phyloP scores from a whole-genome alignment of 2,797 vertebrate genomes.

The Poecilia gillii region DNA sequence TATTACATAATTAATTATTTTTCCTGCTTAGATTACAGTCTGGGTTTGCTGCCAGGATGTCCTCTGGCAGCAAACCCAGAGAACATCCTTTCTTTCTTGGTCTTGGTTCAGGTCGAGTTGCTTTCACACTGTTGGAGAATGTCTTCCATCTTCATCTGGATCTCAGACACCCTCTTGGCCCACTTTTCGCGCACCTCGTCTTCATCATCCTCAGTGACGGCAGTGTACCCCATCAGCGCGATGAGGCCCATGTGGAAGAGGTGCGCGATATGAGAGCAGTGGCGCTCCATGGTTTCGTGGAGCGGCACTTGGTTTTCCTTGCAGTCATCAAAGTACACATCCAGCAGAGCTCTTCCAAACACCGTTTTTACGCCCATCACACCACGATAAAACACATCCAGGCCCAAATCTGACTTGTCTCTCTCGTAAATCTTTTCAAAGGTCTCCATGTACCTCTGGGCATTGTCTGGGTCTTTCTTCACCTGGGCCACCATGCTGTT shows the following conservation, averaged over 20 bases:
- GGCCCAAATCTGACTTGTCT: constrained; percentile 72
- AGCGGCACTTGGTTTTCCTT: constrained; percentile 25
- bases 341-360: constrained; percentile 78
- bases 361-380: constrained; percentile 61
- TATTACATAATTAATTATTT: constrained; percentile 39
- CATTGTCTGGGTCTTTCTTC: constrained; percentile 70
- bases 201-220: constrained; percentile 80
- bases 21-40: constrained; percentile 33
- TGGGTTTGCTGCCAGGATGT: not conserved
- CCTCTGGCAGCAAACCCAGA: constrained; percentile 13
- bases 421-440: constrained; percentile 76
- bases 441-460: constrained; percentile 55
- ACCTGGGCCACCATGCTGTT: constrained; percentile 74
- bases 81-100: constrained; percentile 10
- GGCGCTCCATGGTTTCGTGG: constrained; percentile 77
- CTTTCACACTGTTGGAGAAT: constrained; percentile 74
- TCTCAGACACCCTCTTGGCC: constrained; percentile 71
- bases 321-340: constrained; percentile 80
- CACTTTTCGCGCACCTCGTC: constrained; percentile 78
- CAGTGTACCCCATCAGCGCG: constrained; percentile 80
- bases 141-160: constrained; percentile 80
- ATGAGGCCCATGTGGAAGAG: constrained; percentile 85
- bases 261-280: constrained; percentile 78
- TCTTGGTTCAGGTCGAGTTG: constrained; percentile 32
- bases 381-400: constrained; percentile 79